These are phyloP conservation scores for Octopus sinensis DNA, from an alignment of 1,140 invertebrate species.

Conservation along the genomic window DNA sequence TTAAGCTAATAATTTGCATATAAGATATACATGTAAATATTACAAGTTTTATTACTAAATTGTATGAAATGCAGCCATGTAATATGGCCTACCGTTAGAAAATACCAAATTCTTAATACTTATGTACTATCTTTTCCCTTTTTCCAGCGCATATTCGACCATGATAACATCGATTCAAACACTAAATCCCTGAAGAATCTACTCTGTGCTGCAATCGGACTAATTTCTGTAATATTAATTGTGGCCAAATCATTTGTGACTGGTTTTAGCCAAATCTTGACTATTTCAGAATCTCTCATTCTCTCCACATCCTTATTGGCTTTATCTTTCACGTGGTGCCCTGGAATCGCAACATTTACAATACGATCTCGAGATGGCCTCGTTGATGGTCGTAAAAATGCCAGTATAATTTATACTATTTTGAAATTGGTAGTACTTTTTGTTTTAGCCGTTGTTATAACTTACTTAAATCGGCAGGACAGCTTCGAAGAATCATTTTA, in stretches of 20 bases:
- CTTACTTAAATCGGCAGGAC: not conserved
- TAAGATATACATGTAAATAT: no score
- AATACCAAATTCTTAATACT: not conserved
- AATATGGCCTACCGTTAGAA: no score
- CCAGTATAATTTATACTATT: not conserved
- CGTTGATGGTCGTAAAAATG: not conserved
- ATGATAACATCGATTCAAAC: not conserved
- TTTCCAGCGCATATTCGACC: not conserved
- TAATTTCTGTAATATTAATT: not conserved
- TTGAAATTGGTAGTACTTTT: not conserved
- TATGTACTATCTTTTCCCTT: not conserved
- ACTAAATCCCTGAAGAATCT: not conserved
- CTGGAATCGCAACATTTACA: not conserved
- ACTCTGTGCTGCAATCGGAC: not conserved
- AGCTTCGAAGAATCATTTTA: not conserved
- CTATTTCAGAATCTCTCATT: constrained; percentile 8
- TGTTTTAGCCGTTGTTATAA: not conserved
- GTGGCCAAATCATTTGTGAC: not conserved
- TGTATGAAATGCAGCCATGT: no score
- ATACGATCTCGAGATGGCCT: not conserved
- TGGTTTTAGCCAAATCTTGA: not conserved
- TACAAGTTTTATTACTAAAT: no score
- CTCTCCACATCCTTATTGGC: constrained; percentile 18
- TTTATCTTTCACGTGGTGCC: constrained; percentile 26
- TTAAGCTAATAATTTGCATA: no score